Evolutionary conservation across 2,888 invertebrate genomes (phyloP).

Genomic region (Philopedon plagiatum): DNA sequence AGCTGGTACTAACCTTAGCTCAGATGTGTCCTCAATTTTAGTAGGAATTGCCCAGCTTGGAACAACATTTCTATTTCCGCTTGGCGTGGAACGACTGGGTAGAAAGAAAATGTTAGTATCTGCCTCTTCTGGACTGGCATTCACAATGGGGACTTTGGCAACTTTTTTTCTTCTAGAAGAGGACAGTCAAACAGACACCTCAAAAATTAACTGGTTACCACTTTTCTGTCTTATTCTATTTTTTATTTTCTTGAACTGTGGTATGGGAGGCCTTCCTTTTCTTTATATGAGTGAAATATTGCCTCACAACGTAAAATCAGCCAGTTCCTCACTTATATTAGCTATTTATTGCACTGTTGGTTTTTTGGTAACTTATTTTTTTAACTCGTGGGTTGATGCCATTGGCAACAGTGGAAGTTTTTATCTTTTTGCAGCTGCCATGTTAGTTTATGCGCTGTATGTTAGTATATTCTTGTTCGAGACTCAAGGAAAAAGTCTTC

Average conservation of each 20-base stretch:
- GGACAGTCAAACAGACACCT: conserved; percentile 46
- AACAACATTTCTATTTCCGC: conserved; percentile 77
- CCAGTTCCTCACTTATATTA: conserved; percentile 78
- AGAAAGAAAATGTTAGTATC: conserved; percentile 76
- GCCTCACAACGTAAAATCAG: conserved; percentile 76
- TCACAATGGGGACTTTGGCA: conserved; percentile 66
- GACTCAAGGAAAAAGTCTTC: conserved; percentile 28
- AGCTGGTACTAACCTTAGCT: conserved; percentile 75
- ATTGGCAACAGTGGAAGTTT: conserved; percentile 65
- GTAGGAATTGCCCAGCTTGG: conserved; percentile 84
- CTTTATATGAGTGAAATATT: conserved; percentile 87
- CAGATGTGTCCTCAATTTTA: conserved; percentile 79
- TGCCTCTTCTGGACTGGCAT: conserved; percentile 76
- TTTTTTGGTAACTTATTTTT: conserved; percentile 82
- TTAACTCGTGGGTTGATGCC: conserved; percentile 71
- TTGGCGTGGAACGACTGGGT: conserved; percentile 83
- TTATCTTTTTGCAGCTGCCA: conserved; percentile 23
- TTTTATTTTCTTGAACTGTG: conserved; percentile 79
- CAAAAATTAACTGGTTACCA: conserved; percentile 77
- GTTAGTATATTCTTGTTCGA: conserved; percentile 22
- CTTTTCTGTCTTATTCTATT: conserved; percentile 79
- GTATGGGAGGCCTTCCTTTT: conserved; percentile 84
- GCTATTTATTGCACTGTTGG: conserved; percentile 83
- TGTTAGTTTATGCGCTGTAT: conserved; percentile 13
- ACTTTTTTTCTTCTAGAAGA: conserved; percentile 49